A percentile compares a stretch with the other conserved stretches of the same genome.
phyloP scores from a whole-genome alignment of 2,888 invertebrate species.

The Microctonus brassicae region DNA sequence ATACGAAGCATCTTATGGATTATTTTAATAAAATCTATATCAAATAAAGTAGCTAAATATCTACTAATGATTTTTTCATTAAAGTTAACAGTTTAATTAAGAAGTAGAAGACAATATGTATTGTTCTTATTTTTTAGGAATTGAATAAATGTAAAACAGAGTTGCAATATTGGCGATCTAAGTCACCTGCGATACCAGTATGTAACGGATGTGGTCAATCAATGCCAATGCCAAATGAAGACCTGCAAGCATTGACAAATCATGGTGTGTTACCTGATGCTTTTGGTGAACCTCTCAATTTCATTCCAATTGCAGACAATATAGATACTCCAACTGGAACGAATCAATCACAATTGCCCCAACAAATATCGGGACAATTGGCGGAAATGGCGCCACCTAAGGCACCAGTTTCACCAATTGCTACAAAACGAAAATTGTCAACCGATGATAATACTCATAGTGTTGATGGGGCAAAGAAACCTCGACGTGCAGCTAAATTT shows the following conservation, averaged over 20 bases:
- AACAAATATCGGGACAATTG: constrained; percentile 40
- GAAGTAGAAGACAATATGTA: too few relatives aligned
- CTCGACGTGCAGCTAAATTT: constrained; percentile 63
- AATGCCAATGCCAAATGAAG: constrained; percentile 74
- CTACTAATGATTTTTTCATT: too few relatives aligned
- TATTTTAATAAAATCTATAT: too few relatives aligned
- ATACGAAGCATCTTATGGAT: too few relatives aligned
- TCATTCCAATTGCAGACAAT: constrained; percentile 67
- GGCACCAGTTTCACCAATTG: constrained; percentile 56
- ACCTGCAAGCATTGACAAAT: constrained; percentile 75
- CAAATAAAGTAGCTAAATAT: too few relatives aligned
- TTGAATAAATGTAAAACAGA: constrained; percentile 93
- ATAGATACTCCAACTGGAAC: constrained; percentile 58
- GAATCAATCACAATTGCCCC: constrained; percentile 29
- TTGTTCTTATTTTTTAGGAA: constrained; percentile 75
- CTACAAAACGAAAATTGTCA: constrained; percentile 63
- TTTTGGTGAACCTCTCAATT: constrained; percentile 67
- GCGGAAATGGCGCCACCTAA: constrained; percentile 65
- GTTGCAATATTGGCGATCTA: constrained; percentile 91
- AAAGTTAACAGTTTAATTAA: too few relatives aligned
- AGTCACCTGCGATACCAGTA: constrained; percentile 83
- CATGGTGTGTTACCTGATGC: constrained; percentile 74
- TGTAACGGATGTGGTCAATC: constrained; percentile 82
- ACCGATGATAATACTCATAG: constrained; percentile 29
- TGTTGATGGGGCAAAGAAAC: constrained; percentile 45